Evolutionary conservation across 2,888 invertebrate species (phyloP), one percentile per base, ranked within the genome.

Genomic region (Chrysopilus asiliformis): DNA sequence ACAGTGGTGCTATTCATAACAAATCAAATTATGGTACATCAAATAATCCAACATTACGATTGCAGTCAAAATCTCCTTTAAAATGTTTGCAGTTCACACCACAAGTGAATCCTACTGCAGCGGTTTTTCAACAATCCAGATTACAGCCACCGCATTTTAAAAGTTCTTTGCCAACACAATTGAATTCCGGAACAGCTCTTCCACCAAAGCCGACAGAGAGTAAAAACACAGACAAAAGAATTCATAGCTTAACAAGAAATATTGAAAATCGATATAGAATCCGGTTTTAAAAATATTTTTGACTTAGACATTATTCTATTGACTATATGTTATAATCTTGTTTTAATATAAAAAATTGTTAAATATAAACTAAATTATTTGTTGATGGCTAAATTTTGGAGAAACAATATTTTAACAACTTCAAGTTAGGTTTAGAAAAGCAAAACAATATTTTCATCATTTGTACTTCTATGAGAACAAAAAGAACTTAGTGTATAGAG

Each of bases 181-280:
- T n/a, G n/a, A 38, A 34, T 18, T 32, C 38, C 12, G 31, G 39
- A 9, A 30, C 43, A 14, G 38, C 44, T 22, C 22, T 45, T 19
- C 47, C 47, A 16, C 45, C 44, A 16, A 45, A 45, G 32, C 45
- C 45, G 16, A 24, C 38, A 22, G 47, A 47, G 33, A 36, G 19
- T n/a, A 47, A 46, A 32, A 32, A 26, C 22, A 12, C 20, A 12
- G n/a, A n/a, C n/a, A 40, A 45, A 12, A 36, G 46, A 12, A 43
- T 44, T 4, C 41, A 35, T 19, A 48, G 47, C 35, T 29, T 47
- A 25, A 40, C 43, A 7, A 34, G 46, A 24, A 42, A 42, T 20
- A 44, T 43, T 7, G 48, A 47, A 35, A 48, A 47, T 41, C 45
- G 47, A 20, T 48, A 48, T 35, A 39, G 45, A 20, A 48, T 48